Evolutionary conservation across 1,140 invertebrate genomes (phyloP).

Genomic region (Charaxes varanes): DNA sequence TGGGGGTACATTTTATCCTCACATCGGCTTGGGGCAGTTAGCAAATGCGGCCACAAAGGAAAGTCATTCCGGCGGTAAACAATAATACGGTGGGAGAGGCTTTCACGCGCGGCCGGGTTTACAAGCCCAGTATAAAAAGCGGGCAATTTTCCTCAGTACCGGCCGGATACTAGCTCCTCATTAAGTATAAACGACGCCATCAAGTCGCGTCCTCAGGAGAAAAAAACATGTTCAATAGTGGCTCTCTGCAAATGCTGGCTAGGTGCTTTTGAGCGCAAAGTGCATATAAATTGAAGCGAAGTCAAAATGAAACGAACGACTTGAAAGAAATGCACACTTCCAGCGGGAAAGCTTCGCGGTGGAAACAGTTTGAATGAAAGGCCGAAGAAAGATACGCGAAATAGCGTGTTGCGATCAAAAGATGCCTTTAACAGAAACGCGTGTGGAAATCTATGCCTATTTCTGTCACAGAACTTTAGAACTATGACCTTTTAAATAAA

Average conservation of each 20-base stretch:
- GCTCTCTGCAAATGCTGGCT: constrained; percentile 51
- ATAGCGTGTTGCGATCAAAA: too few relatives aligned
- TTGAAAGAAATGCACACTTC: constrained; percentile 61
- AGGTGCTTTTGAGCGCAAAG: constrained; percentile 63
- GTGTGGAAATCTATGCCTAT: too few relatives aligned
- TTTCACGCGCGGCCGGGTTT: constrained; percentile 46
- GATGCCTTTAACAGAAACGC: too few relatives aligned
- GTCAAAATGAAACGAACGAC: constrained; percentile 61
- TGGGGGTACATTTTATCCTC: too few relatives aligned
- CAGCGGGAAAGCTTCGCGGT: too few relatives aligned
- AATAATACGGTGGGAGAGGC: constrained; percentile 59
- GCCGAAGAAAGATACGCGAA: too few relatives aligned
- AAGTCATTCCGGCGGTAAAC: constrained; percentile 62
- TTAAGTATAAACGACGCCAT: constrained; percentile 71
- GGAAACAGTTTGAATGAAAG: constrained; percentile 51
- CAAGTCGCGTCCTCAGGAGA: constrained; percentile 61
- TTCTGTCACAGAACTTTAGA: too few relatives aligned
- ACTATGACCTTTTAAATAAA: too few relatives aligned
- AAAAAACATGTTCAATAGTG: constrained; percentile 63
- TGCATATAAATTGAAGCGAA: constrained; percentile 70
- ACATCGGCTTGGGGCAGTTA: too few relatives aligned
- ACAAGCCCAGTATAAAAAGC: constrained; percentile 50
- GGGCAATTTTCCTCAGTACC: constrained; percentile 59
- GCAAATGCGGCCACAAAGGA: constrained; percentile 35
- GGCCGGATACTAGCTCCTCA: constrained; percentile 64